Evolutionary conservation across 2,888 invertebrate species (phyloP), one percentile per base, ranked within the genome.

Genomic region (Teleogryllus oceanicus): DNA sequence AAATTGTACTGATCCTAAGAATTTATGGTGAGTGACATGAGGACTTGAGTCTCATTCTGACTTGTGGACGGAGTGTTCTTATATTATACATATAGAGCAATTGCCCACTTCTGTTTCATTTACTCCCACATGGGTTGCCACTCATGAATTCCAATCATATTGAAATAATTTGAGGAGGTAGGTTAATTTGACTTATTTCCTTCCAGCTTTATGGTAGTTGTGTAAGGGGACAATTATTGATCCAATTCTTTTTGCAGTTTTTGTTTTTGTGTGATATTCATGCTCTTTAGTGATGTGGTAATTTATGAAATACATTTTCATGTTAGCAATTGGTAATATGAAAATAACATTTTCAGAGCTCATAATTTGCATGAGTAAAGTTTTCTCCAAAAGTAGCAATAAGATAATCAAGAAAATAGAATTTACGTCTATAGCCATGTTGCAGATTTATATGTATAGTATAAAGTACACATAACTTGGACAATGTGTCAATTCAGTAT

Each of bases 381-480:
- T 21, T 24, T n/a, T 37, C 12, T 77, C 37, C 37, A 37, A 37
- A 12, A 37, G 37, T 18, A 18, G 37, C 49, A 77, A 49, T 77
- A 37, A 77, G 77, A n/a, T 16, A 77, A 12, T 16, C 24, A 77
- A 77, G 49, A 49, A 77, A 18, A 37, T n/a, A 21, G 18, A 21
- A 18, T 21, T 37, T 49, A 77, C 21, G 18, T 16, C 49, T 37
- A 37, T 77, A 37, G 37, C 49, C 24, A 77, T 77, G 24, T 49
- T 77, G 78, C 81, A 74, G 10, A 20, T 20, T 78, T 62, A 62
- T 62, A 62, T 62, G 62, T 62, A 62, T 62, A 62, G 62, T 62
- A 62, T 62, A 62, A 62, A 62, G 62, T 62, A 62, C 62, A 62
- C 62, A 37, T 37, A n/a, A 62, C 62, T 18, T n/a, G n/a, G 62